Base-by-base conservation (phyloP, 2,888 invertebrate species). In the Spialia ferax region DNA sequence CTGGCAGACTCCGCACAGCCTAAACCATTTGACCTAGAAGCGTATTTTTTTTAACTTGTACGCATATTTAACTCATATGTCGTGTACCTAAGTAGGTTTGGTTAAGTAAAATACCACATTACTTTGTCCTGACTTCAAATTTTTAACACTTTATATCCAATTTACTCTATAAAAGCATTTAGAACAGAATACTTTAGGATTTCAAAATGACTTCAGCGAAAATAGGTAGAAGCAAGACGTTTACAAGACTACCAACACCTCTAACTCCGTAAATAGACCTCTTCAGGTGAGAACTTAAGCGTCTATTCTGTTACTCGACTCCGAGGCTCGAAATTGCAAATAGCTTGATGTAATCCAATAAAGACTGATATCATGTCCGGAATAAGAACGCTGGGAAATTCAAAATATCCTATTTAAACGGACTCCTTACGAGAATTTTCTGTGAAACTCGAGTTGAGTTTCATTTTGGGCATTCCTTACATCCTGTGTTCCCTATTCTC, bases 271-370 rank as follows among this genome's bases (percentile, higher is more conserved):
- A 45, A 60, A 48, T 48, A 29, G 60, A 32, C 32, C 60, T 32
- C 60, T 59, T 26, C 45, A 54, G 15, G 48, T 29, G 48, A 29
- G 61, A 32, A 18, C 48, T 18, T 50, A 22, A 29, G 32, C 20
- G 48, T 32, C 38, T 55, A 54, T n/a, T 65, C 52, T 26, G 57
- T 57, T 23, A 23, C 29, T 7, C 50, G 29, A 11, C 35, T 18
- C 22, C 22, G 48, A 38, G 18, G 23, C n/a, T n/a, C 64, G n/a
- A 54, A 62, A 62, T 54, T 54, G 52, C 52, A 42, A 65, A 65
- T 35, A 54, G 55, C 66, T 66, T 66, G 35, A 59, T 65, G 42
- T 60, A 66, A 60, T 45, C 60, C 63, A 94, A 89, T 48, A 93
- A 86, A 69, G 91, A 57, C 48, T 62, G 50, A 66, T 66, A 69